phyloP scores from a whole-genome alignment of 2,113 vertebrate species.

The Spheniscus mendiculus region DNA sequence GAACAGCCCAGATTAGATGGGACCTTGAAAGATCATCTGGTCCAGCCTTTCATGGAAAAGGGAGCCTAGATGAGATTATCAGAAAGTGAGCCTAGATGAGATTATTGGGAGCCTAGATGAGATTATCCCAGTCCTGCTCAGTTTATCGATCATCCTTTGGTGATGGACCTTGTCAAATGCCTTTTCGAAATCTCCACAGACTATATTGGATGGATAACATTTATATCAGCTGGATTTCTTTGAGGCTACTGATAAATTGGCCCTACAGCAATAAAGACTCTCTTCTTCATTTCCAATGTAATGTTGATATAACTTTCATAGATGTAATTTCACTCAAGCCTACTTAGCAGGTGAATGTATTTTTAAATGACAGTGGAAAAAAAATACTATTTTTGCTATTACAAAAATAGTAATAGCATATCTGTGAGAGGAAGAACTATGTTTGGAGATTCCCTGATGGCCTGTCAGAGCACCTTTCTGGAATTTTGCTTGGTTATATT shows the following conservation, averaged over 20 bases:
- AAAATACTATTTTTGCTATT: no score
- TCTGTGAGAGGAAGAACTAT: background rate
- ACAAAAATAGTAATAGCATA: background rate
- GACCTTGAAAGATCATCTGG: background rate
- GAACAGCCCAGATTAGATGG: background rate
- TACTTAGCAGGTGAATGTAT: background rate
- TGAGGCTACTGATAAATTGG: background rate
- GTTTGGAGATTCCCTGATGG: background rate
- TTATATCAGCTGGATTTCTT: background rate
- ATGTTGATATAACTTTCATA: background rate
- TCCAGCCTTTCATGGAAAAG: background rate
- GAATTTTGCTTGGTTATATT: background rate
- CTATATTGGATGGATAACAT: background rate
- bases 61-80: background rate
- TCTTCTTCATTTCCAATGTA: background rate
- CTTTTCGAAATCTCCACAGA: background rate
- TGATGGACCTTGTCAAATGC: background rate
- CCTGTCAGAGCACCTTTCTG: background rate
- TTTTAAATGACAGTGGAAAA: background rate
- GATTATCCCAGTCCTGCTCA: background rate
- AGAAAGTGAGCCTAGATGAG: background rate
- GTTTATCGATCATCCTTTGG: background rate
- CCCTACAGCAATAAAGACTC: background rate
- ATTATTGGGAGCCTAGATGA: background rate
- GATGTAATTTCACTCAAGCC: background rate